Percentiles rank a stretch among this genome's conserved stretches.
Evolutionary conservation across 2,797 vertebrate species (phyloP).

Genomic region (Semotilus atromaculatus): DNA sequence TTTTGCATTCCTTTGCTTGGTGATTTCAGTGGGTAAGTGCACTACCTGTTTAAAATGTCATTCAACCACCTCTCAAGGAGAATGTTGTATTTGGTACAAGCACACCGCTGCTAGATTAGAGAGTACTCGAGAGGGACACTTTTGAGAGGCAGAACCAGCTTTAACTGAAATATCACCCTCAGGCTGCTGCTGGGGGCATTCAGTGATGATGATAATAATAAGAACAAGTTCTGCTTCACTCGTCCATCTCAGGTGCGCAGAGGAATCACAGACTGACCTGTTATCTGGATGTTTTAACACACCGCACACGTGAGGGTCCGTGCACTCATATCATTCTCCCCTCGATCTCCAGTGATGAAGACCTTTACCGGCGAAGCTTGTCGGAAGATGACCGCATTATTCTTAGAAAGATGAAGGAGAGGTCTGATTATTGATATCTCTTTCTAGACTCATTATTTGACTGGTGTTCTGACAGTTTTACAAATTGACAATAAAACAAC

Average conservation of each 20-base stretch:
- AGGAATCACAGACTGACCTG: constrained; percentile 42
- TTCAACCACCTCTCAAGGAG: not conserved
- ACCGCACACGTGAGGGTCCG: not conserved
- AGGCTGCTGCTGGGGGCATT: not conserved
- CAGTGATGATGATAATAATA: not conserved
- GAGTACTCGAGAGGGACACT: not conserved
- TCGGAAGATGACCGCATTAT: not conserved
- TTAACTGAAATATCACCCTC: not conserved
- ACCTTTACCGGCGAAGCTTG: constrained; percentile 20
- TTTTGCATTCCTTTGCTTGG: constrained; percentile 39
- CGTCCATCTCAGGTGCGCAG: not conserved
- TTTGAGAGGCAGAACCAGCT: constrained; percentile 6
- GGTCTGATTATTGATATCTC: constrained; percentile 22
- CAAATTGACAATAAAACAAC: too few relatives aligned
- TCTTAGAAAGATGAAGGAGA: constrained; percentile 27
- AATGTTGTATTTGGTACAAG: not conserved
- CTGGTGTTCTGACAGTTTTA: not conserved
- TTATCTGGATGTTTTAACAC: constrained; percentile 42
- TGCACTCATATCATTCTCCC: constrained; percentile 54
- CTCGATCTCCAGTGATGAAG: constrained; percentile 8
- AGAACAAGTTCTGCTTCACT: not conserved
- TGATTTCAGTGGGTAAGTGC: constrained; percentile 48
- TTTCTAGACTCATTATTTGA: not conserved
- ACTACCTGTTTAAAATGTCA: not conserved
- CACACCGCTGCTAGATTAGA: not conserved